A percentile compares a stretch with the other conserved stretches of the same genome.
These are phyloP conservation scores for Agrochola lota DNA, from an alignment of 2,888 invertebrate genomes.

Conservation along the genomic window DNA sequence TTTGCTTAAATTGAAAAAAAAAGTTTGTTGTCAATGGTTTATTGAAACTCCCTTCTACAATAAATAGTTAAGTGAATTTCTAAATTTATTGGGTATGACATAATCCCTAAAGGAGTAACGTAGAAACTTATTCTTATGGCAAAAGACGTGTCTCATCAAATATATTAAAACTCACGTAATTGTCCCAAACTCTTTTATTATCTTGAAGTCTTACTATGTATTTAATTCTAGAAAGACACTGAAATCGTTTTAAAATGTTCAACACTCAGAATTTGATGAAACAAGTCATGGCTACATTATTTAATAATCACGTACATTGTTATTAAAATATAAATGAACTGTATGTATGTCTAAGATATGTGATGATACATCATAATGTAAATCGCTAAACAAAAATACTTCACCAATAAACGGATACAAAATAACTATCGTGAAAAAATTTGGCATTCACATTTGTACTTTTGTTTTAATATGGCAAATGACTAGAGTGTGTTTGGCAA, in stretches of 20 bases:
- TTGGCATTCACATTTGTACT: conserved; percentile 83
- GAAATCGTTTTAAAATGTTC: not conserved
- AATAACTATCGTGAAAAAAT: conserved; percentile 71
- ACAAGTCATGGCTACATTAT: conserved; percentile 49
- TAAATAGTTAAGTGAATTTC: conserved; percentile 82
- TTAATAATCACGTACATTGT: conserved; percentile 65
- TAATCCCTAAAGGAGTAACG: conserved; percentile 82
- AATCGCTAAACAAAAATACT: conserved; percentile 60
- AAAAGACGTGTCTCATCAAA: conserved; percentile 62
- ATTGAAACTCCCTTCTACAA: conserved; percentile 81
- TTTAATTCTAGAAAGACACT: conserved; percentile 19
- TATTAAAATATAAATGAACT: conserved; percentile 64
- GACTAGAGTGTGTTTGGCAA: conserved; percentile 62
- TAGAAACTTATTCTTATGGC: conserved; percentile 70
- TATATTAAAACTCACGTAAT: conserved; percentile 53
- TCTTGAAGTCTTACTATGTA: not conserved
- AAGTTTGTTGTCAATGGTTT: conserved; percentile 74
- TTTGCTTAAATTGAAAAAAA: conserved; percentile 87
- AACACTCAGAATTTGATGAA: conserved; percentile 55
- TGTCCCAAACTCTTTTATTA: not conserved
- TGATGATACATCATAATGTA: conserved; percentile 67
- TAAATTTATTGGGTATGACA: conserved; percentile 90
- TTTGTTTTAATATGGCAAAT: conserved; percentile 67
- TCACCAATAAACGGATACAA: conserved; percentile 56
- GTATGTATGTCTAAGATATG: conserved; percentile 75